Percentiles rank a stretch among this genome's conserved stretches.
phyloP scores from a whole-genome alignment of 2,797 vertebrate genomes.

The Cephalopachus bancanus region DNA sequence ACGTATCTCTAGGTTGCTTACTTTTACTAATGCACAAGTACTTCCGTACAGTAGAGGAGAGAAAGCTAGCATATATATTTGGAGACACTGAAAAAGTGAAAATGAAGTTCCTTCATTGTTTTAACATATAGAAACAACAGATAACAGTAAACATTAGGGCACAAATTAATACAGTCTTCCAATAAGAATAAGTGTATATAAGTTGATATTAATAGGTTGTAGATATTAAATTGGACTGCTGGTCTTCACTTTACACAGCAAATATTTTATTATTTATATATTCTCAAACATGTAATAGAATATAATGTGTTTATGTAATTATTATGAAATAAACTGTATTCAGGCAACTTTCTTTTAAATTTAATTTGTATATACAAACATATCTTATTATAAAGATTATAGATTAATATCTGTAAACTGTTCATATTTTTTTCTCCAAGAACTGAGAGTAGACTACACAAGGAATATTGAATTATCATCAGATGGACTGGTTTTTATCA shows the following conservation, averaged over 20 bases:
- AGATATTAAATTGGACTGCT: too few species aligned
- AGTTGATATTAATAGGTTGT: not conserved
- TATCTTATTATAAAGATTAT: not conserved
- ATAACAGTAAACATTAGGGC: not conserved
- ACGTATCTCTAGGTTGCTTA: not conserved
- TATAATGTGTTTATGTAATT: not conserved
- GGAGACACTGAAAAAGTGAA: not conserved
- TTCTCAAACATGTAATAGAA: not conserved
- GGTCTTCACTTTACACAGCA: not conserved
- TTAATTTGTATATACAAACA: not conserved
- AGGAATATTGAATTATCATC: not conserved
- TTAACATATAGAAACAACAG: not conserved
- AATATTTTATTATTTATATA: not conserved
- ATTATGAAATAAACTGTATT: not conserved
- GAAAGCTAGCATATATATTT: not conserved
- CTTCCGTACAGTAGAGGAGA: not conserved
- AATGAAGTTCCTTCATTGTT: not conserved
- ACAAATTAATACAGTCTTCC: not conserved
- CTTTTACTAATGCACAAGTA: not conserved
- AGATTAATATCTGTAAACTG: not conserved
- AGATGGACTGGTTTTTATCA: not conserved
- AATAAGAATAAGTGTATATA: not conserved
- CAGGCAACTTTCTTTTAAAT: not conserved
- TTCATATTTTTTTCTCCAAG: not conserved
- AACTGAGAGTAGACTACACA: not conserved